A percentile compares a stretch with the other conserved stretches of the same genome.
Conservation (phyloP, 2,113 vertebrate species). For the Hydrochoerus hydrochaeris region DNA sequence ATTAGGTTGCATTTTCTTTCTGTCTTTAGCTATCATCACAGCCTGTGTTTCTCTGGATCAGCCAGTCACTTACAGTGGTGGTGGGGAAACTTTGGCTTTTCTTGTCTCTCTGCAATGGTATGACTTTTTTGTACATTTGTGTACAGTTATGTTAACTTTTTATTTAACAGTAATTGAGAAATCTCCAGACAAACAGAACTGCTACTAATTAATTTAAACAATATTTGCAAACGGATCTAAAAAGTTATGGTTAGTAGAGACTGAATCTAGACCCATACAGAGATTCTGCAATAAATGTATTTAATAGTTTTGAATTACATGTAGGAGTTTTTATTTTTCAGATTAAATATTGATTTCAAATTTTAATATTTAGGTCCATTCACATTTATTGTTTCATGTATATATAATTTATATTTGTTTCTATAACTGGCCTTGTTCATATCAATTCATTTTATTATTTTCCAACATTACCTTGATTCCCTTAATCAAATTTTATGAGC, state of each 20-base stretch:
- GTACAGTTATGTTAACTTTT: not conserved
- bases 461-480: not conserved
- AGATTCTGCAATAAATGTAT: not conserved
- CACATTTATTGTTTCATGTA: not conserved
- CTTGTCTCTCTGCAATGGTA: no score
- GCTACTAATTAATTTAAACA: not conserved
- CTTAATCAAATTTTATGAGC: not conserved
- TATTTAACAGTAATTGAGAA: not conserved
- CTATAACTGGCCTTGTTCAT: not conserved
- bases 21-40: no score
- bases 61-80: no score
- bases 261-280: not conserved
- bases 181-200: not conserved
- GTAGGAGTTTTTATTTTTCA: not conserved
- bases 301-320: not conserved
- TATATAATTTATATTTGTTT: not conserved
- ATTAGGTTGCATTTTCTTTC: no score
- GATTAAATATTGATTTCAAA: constrained; percentile 25
- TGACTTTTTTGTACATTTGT: not conserved
- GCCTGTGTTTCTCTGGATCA: no score
- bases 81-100: no score
- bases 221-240: not conserved
- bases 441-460: not conserved
- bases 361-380: not conserved
- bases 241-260: not conserved